phyloP scores from a whole-genome alignment of 2,888 invertebrate species.

The Ectemnius continuus region DNA sequence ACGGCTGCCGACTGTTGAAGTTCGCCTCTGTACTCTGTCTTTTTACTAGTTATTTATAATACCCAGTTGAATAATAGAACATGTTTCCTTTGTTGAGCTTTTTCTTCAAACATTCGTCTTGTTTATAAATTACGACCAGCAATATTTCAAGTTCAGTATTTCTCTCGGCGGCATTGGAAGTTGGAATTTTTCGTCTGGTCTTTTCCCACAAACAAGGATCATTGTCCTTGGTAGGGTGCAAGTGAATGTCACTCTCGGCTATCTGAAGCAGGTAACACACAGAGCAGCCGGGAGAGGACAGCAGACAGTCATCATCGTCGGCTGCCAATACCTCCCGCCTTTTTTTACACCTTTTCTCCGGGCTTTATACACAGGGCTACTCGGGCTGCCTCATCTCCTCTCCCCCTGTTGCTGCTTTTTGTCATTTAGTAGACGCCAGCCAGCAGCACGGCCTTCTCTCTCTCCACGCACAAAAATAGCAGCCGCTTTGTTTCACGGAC shows the following conservation, averaged over 20 bases:
- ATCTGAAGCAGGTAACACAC: constrained; percentile 45
- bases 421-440: constrained; percentile 22
- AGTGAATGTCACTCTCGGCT: constrained; percentile 38
- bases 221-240: too few species aligned
- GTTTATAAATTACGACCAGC: too few species aligned
- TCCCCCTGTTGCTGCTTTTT: constrained; percentile 9
- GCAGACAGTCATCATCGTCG: constrained; percentile 51
- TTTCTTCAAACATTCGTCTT: too few species aligned
- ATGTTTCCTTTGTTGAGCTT: too few species aligned
- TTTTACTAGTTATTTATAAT: too few species aligned
- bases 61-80: too few species aligned
- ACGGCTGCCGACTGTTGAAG: too few species aligned
- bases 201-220: too few species aligned
- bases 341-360: constrained; percentile 4
- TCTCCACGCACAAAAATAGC: constrained; percentile 58
- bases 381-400: not conserved
- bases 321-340: constrained; percentile 36
- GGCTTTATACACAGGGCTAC: not conserved
- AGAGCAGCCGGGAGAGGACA: constrained; percentile 9
- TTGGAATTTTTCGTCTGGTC: too few species aligned
- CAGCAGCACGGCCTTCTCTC: constrained; percentile 36
- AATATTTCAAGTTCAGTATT: too few species aligned
- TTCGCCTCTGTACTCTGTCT: too few species aligned
- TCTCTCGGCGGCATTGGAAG: too few species aligned
- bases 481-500: constrained; percentile 49